Evolutionary conservation across 2,797 vertebrate genomes (phyloP).

Genomic region (Spizella passerina): DNA sequence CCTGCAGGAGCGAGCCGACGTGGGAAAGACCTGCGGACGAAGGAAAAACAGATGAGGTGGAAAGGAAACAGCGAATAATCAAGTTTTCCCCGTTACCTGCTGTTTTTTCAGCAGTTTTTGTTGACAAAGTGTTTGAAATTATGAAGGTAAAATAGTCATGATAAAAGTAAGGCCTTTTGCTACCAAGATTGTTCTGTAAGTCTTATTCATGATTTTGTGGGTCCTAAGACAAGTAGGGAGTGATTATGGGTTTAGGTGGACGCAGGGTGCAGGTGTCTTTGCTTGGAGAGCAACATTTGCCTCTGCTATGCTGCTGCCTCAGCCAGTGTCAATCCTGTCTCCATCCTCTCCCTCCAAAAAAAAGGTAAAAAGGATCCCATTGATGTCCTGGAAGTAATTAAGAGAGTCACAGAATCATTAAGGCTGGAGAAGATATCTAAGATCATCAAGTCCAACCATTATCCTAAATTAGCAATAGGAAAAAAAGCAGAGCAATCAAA

Average conservation of each 20-base stretch:
- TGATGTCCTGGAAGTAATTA: not conserved
- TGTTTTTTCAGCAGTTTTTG: not conserved
- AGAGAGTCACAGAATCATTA: not conserved
- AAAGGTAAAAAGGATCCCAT: not conserved
- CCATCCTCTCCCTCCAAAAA: not conserved
- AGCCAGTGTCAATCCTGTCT: fast-evolving
- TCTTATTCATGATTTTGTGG: not conserved
- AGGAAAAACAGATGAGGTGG: fast-evolving
- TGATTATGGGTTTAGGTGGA: not conserved
- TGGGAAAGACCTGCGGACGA: fast-evolving
- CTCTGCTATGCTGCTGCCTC: not conserved
- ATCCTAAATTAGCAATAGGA: not conserved
- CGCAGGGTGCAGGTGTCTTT: not conserved
- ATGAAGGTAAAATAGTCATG: not conserved
- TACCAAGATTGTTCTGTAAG: not conserved
- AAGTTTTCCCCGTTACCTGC: fast-evolving
- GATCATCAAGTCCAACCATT: not conserved
- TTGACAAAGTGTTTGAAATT: not conserved
- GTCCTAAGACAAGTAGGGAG: not conserved
- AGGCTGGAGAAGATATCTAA: not conserved
- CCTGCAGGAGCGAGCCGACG: fast-evolving
- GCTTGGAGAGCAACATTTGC: no score
- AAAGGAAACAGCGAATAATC: not conserved
- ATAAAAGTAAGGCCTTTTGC: not conserved
- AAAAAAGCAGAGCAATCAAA: not conserved